These are phyloP conservation scores for Marasmarcha lunaedactyla DNA, from an alignment of 2,888 invertebrate species.

Conservation along the genomic window DNA sequence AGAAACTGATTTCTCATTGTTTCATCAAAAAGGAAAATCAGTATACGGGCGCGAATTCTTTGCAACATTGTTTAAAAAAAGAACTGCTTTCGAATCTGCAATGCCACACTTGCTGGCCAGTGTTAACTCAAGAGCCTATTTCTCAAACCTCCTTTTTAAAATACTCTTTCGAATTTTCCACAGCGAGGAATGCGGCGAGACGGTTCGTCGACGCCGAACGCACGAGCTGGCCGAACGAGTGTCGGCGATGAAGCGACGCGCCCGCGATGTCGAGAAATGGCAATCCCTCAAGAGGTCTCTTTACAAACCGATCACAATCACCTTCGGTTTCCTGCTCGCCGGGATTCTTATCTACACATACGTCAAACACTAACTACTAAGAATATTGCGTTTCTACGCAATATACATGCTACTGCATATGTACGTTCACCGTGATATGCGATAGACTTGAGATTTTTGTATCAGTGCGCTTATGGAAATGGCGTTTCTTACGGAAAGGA, in stretches of 20 bases:
- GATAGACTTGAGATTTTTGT: not conserved
- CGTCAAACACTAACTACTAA: constrained; percentile 45
- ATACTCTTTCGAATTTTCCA: too few species aligned
- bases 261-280: constrained; percentile 78
- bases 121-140: too few species aligned
- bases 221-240: constrained; percentile 42
- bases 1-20: too few species aligned
- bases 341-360: constrained; percentile 74
- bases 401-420: not conserved
- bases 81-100: too few species aligned
- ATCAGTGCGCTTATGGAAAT: too few species aligned
- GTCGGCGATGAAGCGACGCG: constrained; percentile 73
- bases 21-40: too few species aligned
- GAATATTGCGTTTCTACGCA: not conserved
- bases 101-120: too few species aligned
- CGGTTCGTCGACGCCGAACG: constrained; percentile 32
- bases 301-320: constrained; percentile 79
- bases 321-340: constrained; percentile 76
- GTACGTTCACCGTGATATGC: not conserved
- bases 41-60: too few species aligned
- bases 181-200: too few species aligned
- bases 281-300: constrained; percentile 82
- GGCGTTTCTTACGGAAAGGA: too few species aligned
- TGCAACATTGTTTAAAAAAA: too few species aligned
- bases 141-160: too few species aligned